Evolutionary conservation across 2,888 invertebrate genomes (phyloP), one percentile per base, ranked within the genome.

Genomic region (Macrosoma leucophasiata): DNA sequence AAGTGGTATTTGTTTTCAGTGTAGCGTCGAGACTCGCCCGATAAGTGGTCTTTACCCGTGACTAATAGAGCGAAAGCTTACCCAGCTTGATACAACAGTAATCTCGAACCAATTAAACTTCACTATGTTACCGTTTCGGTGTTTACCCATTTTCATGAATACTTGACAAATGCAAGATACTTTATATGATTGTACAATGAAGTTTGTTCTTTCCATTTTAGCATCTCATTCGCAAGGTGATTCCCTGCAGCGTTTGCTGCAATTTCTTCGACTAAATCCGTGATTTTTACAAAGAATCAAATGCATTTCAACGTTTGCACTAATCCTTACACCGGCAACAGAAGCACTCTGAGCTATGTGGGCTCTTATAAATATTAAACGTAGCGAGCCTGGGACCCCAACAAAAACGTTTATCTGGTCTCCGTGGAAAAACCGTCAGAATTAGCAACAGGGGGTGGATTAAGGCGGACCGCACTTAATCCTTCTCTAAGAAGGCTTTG

Each of bases 401-500:
- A 78, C 79, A 77, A 76, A 79, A 82, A 81, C 79, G 75, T 79
- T 81, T 79, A 81, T 84, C 81, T 78, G 76, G 72, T 71, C 76
- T 73, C 69, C 64, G 69, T 64, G 68, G 79, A 84, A 84, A 84
- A 82, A 84, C 79, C 76, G 63, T 68, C 73, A 72, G 81, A 82
- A 82, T 84, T 84, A 82, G 79, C 79, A 74, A 67, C 69, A 62
- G 77, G 69, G 76, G 79, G 76, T 69, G 77, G 79, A 79, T 84
- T 79, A 82, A 71, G 74, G 78, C 72, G 74, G 75, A 71, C 84
- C 82, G 74, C 78, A 77, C 77, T 81, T 82, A 84, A 84, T 84
- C 84, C 84, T 81, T 81, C 81, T 77, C 79, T 82, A 84, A 84
- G 84, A 81, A 81, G 84, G 81, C 84, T 84, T 82, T 84, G 72